Conservation (phyloP, 2,113 vertebrate genomes). For the Alethe diademata region DNA sequence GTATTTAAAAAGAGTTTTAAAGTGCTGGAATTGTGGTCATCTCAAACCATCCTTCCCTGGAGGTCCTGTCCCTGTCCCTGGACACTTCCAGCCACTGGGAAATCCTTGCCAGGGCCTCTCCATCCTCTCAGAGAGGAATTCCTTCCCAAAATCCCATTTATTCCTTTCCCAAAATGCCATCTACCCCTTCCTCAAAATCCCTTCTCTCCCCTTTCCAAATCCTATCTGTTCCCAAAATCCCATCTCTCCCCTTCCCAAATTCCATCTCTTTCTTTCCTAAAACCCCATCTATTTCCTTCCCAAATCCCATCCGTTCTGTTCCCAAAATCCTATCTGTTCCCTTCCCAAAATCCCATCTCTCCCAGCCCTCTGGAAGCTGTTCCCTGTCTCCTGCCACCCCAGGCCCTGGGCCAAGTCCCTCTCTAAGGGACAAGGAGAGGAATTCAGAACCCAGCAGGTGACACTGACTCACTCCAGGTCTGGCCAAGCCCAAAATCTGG, state of each 20-base stretch:
- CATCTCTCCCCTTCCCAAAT: neutral
- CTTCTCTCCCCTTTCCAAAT: too few species aligned
- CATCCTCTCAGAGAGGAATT: neutral
- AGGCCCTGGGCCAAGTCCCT: neutral
- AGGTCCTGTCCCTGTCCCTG: too few species aligned
- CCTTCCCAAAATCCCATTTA: too few species aligned
- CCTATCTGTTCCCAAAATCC: neutral
- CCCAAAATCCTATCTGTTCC: neutral
- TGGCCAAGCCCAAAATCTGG: neutral
- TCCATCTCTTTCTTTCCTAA: neutral
- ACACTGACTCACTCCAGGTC: neutral
- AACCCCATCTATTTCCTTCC: rapidly evolving
- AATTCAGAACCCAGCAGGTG: neutral
- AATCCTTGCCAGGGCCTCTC: too few species aligned
- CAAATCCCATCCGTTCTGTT: neutral
- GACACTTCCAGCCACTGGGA: neutral
- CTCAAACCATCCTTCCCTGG: too few species aligned
- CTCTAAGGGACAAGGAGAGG: neutral
- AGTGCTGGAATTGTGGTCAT: rapidly evolving
- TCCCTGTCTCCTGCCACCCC: neutral
- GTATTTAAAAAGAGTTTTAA: rapidly evolving
- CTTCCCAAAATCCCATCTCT: too few species aligned
- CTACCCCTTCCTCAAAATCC: too few species aligned
- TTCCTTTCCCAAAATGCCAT: too few species aligned
- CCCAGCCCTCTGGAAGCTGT: neutral